Conservation (phyloP, 2,113 vertebrate genomes). For the Bolborhynchus lineola region DNA sequence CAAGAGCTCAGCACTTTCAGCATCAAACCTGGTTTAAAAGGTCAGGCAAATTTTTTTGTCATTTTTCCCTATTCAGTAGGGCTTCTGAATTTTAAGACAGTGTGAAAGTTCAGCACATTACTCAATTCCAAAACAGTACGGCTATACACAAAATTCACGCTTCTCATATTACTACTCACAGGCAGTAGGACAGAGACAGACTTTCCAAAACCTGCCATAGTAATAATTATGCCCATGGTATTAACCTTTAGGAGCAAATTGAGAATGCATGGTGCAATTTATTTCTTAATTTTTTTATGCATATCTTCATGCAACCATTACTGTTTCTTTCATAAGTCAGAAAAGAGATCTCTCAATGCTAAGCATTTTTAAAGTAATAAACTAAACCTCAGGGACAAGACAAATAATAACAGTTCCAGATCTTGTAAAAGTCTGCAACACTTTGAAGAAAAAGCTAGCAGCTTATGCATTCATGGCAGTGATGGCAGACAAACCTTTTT, state of each 20-base stretch:
- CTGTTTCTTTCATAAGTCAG: not conserved
- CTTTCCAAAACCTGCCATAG: not conserved
- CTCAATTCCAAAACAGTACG: not conserved
- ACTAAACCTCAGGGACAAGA: not conserved
- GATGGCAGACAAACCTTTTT: not conserved
- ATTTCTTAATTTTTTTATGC: not conserved
- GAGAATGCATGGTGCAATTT: not conserved
- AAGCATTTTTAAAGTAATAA: not conserved
- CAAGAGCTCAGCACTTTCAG: constrained; percentile 77
- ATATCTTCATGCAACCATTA: not conserved
- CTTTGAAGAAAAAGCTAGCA: not conserved
- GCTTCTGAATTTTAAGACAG: not conserved
- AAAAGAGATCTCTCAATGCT: not conserved
- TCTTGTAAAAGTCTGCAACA: not conserved
- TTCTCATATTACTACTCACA: not conserved
- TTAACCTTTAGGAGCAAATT: not conserved
- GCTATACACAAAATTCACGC: not conserved
- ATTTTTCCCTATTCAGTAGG: not conserved
- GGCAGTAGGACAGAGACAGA: not conserved
- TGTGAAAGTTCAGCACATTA: not conserved
- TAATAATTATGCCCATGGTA: not conserved
- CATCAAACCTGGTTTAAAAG: constrained; percentile 82
- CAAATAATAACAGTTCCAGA: not conserved
- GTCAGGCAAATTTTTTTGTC: constrained; percentile 1
- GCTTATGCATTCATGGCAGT: not conserved